Evolutionary conservation across 2,888 invertebrate genomes (phyloP).

Genomic region (Leptura quadrifasciata): DNA sequence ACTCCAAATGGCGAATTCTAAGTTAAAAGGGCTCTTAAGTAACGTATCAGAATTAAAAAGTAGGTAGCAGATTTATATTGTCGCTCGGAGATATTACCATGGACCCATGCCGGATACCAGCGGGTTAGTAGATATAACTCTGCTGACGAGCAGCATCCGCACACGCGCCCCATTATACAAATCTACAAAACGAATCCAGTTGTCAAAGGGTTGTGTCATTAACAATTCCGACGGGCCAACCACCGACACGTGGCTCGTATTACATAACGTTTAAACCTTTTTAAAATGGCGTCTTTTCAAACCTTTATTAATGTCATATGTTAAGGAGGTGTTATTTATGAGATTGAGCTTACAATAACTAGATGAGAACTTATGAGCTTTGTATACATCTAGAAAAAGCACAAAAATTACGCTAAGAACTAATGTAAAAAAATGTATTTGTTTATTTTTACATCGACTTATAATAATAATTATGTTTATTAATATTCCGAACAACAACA

Average conservation of each 20-base stretch:
- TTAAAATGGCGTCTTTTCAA: slow-evolving; percentile 63
- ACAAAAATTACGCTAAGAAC: too few relatives aligned
- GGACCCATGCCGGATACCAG: slow-evolving; percentile 20
- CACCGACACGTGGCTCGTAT: slow-evolving; percentile 69
- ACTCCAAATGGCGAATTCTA: neutral
- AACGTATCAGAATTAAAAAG: neutral
- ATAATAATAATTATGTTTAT: too few relatives aligned
- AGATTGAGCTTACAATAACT: too few relatives aligned
- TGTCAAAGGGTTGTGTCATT: slow-evolving; percentile 70
- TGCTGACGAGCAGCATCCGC: slow-evolving; percentile 20
- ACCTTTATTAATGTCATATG: slow-evolving; percentile 10
- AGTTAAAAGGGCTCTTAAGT: neutral
- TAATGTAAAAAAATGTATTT: too few relatives aligned
- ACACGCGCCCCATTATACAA: slow-evolving; percentile 66
- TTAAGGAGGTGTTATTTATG: slow-evolving; percentile 12
- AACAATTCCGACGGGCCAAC: slow-evolving; percentile 69
- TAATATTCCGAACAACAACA: too few relatives aligned
- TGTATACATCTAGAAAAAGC: too few relatives aligned
- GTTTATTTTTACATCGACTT: too few relatives aligned
- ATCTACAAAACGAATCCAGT: slow-evolving; percentile 64
- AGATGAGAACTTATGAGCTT: too few relatives aligned
- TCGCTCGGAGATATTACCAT: slow-evolving; percentile 16
- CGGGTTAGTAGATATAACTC: neutral
- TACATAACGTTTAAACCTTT: slow-evolving; percentile 66
- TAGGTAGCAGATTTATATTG: slow-evolving; percentile 13